Percentiles rank a stretch among this genome's conserved stretches.
Conservation (phyloP, 37 sponge, comb jelly and placozoan genomes). For the Dysidea cf. avara region DNA sequence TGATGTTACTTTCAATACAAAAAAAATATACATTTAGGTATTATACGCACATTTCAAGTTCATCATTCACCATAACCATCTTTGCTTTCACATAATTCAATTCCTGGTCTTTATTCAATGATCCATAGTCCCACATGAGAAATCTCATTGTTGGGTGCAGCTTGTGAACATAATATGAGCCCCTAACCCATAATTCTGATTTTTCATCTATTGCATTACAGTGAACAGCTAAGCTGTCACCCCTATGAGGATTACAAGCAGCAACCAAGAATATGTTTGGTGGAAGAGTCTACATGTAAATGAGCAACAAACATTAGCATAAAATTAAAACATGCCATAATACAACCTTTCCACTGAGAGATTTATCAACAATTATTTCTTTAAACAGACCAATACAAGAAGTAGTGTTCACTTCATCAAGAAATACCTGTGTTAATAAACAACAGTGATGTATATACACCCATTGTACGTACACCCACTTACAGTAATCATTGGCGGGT, state of each 20-base stretch:
- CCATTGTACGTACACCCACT: no score
- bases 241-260: no score
- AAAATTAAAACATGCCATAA: constrained; percentile 68
- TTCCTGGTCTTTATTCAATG: constrained; percentile 81
- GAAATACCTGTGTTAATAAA: constrained; percentile 77
- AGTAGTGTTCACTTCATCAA: constrained; percentile 91
- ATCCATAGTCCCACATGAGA: no score
- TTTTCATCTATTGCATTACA: neutral
- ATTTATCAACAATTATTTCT: no score
- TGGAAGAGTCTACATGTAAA: constrained; percentile 57
- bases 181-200: constrained; percentile 67
- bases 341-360: constrained; percentile 75
- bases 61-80: constrained; percentile 58
- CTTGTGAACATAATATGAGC: constrained; percentile 77
- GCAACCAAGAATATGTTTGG: constrained; percentile 81
- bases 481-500: no score
- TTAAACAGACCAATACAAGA: constrained; percentile 83
- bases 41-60: no score
- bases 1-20: no score
- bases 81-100: constrained; percentile 78
- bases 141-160: constrained; percentile 89
- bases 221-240: constrained; percentile 68
- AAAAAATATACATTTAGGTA: no score
- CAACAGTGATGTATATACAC: no score
- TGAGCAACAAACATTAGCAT: no score